Conservation (phyloP, 2,888 invertebrate genomes). For the Aspidiotus destructor region DNA sequence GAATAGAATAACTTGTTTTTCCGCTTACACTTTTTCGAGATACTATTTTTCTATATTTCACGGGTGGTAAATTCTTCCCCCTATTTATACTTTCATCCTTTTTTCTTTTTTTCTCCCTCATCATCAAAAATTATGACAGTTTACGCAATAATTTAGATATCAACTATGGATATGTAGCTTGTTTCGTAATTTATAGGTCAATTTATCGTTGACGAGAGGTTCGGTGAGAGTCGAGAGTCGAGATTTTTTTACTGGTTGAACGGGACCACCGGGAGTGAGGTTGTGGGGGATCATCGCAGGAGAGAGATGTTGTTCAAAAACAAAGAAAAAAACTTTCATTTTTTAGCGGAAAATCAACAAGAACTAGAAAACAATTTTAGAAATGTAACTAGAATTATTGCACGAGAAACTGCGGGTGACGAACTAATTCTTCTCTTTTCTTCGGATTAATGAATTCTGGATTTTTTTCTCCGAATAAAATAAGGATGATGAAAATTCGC, state of each 20-base stretch:
- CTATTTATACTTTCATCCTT: conserved; percentile 26
- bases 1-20: conserved; percentile 26
- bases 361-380: too few species aligned
- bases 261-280: not conserved
- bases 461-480: too few species aligned
- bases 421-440: too few species aligned
- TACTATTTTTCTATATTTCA: conserved; percentile 32
- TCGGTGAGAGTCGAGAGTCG: not conserved
- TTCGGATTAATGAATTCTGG: too few species aligned
- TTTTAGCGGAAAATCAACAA: too few species aligned
- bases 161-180: conserved; percentile 12
- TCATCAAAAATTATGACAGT: conserved; percentile 31
- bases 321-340: too few species aligned
- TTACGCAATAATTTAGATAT: conserved; percentile 32
- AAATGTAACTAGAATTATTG: too few species aligned
- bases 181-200: conserved; percentile 28
- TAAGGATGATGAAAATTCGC: too few species aligned
- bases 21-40: conserved; percentile 32
- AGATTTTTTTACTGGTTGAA: not conserved
- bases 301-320: too few species aligned
- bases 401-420: too few species aligned
- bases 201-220: conserved; percentile 25
- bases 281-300: not conserved
- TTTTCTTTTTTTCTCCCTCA: conserved; percentile 1
- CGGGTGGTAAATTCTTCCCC: conserved; percentile 31